These are phyloP conservation scores for Drosophila paramelanica DNA, from an alignment of 2,888 invertebrate genomes.

Conservation along the genomic window DNA sequence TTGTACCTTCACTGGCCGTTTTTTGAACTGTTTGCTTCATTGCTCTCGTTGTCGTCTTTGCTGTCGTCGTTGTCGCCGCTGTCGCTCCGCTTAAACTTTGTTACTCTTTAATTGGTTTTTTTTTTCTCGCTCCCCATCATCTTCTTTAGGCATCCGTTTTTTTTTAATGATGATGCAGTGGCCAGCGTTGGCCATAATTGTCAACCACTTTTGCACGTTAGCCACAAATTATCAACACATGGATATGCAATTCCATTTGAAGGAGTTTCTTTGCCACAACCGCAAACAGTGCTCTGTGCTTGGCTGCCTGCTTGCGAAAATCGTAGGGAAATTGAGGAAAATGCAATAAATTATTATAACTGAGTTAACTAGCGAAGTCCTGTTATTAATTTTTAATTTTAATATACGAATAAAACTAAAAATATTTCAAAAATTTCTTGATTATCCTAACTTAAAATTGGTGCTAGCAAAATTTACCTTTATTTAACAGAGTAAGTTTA, in stretches of 20 bases:
- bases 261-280: constrained; percentile 9
- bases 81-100: constrained; percentile 74
- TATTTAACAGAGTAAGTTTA: no score
- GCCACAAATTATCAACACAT: constrained; percentile 75
- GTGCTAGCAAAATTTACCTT: no score
- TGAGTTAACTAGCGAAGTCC: background rate
- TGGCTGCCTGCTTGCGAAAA: constrained; percentile 10
- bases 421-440: no score
- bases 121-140: constrained; percentile 63
- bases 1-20: constrained; percentile 77
- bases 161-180: constrained; percentile 68
- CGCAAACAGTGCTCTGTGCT: background rate
- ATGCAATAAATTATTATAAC: constrained; percentile 1
- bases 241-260: constrained; percentile 45
- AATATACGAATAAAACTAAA: no score
- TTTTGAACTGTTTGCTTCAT: constrained; percentile 75
- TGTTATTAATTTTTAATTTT: background rate
- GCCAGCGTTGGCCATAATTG: constrained; percentile 69
- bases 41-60: constrained; percentile 61
- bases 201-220: constrained; percentile 74
- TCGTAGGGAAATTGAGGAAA: constrained; percentile 11
- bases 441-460: no score
- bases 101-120: constrained; percentile 80
- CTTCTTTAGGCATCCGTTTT: constrained; percentile 73
- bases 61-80: constrained; percentile 19